A percentile compares a stretch with the other conserved stretches of the same genome.
phyloP scores from a whole-genome alignment of 2,113 vertebrate species.

The Eublepharis macularius region DNA sequence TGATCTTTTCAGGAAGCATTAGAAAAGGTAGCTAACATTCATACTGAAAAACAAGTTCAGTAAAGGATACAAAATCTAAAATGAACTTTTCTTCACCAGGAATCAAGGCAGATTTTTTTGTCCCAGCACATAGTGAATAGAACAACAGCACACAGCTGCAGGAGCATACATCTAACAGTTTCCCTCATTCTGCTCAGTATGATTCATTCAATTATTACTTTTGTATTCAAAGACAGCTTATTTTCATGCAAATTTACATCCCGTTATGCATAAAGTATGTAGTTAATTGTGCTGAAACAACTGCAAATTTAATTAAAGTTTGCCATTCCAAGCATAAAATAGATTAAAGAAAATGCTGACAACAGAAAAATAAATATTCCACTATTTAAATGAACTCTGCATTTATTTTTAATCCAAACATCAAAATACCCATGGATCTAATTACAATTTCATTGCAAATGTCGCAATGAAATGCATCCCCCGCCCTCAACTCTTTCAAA shows the following conservation, averaged over 20 bases:
- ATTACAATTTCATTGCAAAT: slow-evolving; percentile 57
- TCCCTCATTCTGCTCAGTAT: not conserved
- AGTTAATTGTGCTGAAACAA: slow-evolving; percentile 66
- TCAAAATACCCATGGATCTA: slow-evolving; percentile 58
- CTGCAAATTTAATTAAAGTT: slow-evolving; percentile 70
- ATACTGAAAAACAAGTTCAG: not conserved
- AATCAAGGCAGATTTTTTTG: not conserved
- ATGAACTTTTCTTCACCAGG: not conserved
- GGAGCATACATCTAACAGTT: slow-evolving; percentile 1
- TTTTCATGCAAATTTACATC: slow-evolving; percentile 63
- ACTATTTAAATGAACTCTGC: slow-evolving; percentile 51
- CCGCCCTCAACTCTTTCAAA: slow-evolving; percentile 42
- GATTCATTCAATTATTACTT: slow-evolving; percentile 54
- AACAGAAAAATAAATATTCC: slow-evolving; percentile 59
- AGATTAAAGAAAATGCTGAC: slow-evolving; percentile 55
- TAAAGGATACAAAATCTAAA: not conserved
- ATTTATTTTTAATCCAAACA: slow-evolving; percentile 59
- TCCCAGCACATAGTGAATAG: not conserved
- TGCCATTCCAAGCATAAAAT: slow-evolving; percentile 55
- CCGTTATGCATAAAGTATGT: slow-evolving; percentile 41
- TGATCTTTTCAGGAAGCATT: rapidly evolving
- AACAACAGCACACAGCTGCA: not conserved
- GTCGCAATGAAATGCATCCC: slow-evolving; percentile 47
- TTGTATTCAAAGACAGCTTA: slow-evolving; percentile 58
- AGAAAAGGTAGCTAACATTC: not conserved